phyloP scores from a whole-genome alignment of 2,797 vertebrate genomes.

The Vipera ursinii region DNA sequence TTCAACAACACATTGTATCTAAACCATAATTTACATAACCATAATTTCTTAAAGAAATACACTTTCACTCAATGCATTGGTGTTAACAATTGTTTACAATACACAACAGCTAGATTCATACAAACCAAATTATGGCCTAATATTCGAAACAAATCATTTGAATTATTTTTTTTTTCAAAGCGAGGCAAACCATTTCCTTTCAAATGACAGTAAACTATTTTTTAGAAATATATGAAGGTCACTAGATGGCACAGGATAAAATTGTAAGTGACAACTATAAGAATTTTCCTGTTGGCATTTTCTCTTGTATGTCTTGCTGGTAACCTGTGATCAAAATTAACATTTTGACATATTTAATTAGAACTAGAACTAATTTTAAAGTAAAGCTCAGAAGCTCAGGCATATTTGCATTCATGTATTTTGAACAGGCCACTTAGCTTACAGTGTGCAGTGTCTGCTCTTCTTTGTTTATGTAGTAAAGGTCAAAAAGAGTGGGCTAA shows the following conservation, averaged over 20 bases:
- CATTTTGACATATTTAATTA: background rate
- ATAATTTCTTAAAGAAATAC: background rate
- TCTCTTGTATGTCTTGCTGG: background rate
- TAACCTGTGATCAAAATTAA: background rate
- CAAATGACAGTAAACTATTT: background rate
- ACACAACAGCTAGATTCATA: background rate
- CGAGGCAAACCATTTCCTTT: background rate
- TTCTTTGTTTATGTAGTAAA: constrained; percentile 42
- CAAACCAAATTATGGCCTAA: background rate
- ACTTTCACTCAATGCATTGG: background rate
- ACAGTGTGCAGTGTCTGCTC: background rate
- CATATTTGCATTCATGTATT: background rate
- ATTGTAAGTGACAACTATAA: background rate
- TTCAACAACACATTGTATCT: background rate
- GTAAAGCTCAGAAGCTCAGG: constrained; percentile 19
- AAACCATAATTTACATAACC: background rate
- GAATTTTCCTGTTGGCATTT: background rate
- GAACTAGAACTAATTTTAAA: background rate
- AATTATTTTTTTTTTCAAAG: background rate
- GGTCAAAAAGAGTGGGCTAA: background rate
- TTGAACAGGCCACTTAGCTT: constrained; percentile 27
- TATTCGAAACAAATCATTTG: background rate
- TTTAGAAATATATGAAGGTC: too few species aligned
- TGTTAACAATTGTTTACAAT: background rate
- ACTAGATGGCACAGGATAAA: background rate